Base-by-base conservation (phyloP, 2,888 invertebrate species). In the Nematopogon swammerdamellus region DNA sequence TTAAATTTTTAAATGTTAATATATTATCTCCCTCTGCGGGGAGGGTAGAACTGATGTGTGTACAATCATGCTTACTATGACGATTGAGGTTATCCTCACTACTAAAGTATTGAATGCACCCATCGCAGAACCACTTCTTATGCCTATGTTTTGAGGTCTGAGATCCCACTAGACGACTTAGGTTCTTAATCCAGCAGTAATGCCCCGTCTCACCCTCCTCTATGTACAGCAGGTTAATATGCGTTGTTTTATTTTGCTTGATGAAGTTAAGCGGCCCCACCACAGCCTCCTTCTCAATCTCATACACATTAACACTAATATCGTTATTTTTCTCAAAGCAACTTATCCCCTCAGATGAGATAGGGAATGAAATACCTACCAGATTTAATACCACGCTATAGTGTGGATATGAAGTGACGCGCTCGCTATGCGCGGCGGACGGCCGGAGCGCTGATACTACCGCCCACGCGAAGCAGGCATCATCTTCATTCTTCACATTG, bases 401-500 rank as follows among this genome's bases (percentile, higher is more conserved):
- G 46, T 59, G 52, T 4, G 58, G 57, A 50, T 61, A 61, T 10
- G 50, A 52, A 14, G 51, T 48, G n/a, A 51, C 14, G 47, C 55
- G 47, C 18, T 58, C 42, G n/a, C 45, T 4, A 50, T 58, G 1
- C 11, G 20, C 25, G 42, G 46, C 20, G 10, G 48, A 50, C 1
- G 57, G 56, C 50, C 52, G 52, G 36, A 60, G 44, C 42, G 59
- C 58, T 18, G 57, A 54, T 11, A 56, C 49, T 44, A 61, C 50
- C 42, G 57, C 53, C 58, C 59, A 61, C 1, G 54, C 52, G 52
- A 61, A 61, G 50, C 60, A 60, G 14, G 51, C 47, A 18, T 54
- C 18, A 52, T 61, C 61, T 8, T 56, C n/a, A 50, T 59, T 62
- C 49, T 58, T 50, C 0, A 63, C 56, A 52, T 62, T 61, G 18